These are phyloP conservation scores for Drosophila formosana DNA, from an alignment of 2,888 invertebrate species.

Conservation along the genomic window DNA sequence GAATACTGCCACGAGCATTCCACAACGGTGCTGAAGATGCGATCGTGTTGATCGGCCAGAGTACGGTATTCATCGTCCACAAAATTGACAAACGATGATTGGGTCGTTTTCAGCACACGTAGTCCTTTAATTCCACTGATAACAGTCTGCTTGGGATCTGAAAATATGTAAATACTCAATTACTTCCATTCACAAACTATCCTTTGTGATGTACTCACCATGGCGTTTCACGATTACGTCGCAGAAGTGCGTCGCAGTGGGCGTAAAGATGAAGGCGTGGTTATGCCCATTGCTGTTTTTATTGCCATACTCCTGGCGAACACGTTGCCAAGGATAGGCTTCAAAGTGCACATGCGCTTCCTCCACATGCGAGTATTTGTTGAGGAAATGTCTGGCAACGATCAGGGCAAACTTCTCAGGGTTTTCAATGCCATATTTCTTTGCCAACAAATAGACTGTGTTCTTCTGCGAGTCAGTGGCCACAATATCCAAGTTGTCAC, in stretches of 20 bases:
- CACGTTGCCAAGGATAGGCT: constrained; percentile 92
- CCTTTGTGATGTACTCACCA: constrained; percentile 86
- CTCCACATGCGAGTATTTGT: constrained; percentile 90
- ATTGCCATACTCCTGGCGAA: constrained; percentile 85
- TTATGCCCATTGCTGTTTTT: constrained; percentile 86
- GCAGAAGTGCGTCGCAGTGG: constrained; percentile 89
- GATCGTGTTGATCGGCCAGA: constrained; percentile 90
- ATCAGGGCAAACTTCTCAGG: constrained; percentile 92
- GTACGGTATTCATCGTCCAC: constrained; percentile 92
- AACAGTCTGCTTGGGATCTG: constrained; percentile 87
- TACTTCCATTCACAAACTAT: background rate
- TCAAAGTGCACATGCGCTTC: constrained; percentile 90
- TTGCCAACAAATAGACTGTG: constrained; percentile 92
- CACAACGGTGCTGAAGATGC: constrained; percentile 91
- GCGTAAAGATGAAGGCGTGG: constrained; percentile 91
- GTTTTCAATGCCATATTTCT: constrained; percentile 91
- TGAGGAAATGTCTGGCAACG: constrained; percentile 91
- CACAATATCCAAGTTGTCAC: constrained; percentile 91
- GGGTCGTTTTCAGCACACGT: constrained; percentile 92
- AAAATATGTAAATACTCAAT: background rate
- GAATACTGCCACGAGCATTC: constrained; percentile 91
- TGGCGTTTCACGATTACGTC: constrained; percentile 89
- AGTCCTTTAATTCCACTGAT: constrained; percentile 90
- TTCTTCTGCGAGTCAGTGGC: constrained; percentile 94
- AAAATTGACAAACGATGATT: constrained; percentile 92